Conservation (phyloP, 2,113 vertebrate species). For the Sceloporus undulatus region DNA sequence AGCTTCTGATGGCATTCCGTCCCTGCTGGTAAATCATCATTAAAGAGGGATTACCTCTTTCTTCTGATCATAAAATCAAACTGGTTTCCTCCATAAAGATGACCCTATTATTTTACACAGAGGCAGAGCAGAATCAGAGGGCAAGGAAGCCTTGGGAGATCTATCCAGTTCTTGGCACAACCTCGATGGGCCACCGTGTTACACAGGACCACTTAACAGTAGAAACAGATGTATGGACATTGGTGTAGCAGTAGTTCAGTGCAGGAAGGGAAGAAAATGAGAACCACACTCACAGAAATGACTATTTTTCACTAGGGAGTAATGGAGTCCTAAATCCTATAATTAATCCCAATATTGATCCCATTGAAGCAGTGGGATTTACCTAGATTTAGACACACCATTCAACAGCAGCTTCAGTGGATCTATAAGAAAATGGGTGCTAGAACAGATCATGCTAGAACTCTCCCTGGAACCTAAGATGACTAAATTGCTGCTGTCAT, state of each 20-base stretch:
- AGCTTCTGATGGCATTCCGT: slow-evolving; percentile 21
- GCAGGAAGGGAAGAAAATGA: neutral
- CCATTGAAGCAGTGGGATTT: no score
- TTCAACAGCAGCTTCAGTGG: no score
- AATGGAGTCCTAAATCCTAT: no score
- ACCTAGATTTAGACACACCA: no score
- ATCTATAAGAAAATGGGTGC: no score
- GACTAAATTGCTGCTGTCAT: no score
- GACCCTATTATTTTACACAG: slow-evolving; percentile 1
- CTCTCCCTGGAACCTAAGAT: no score
- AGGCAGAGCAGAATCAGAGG: neutral
- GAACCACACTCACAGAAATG: neutral
- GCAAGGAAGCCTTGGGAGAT: neutral
- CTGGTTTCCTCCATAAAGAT: slow-evolving; percentile 55
- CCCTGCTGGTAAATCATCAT: slow-evolving; percentile 35
- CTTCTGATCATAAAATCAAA: slow-evolving; percentile 40
- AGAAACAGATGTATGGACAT: neutral
- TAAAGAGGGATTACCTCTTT: slow-evolving; percentile 27
- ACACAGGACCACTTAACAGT: neutral
- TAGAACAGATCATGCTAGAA: no score
- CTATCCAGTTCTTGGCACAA: neutral
- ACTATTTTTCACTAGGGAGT: no score
- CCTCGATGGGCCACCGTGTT: neutral
- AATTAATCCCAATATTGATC: no score
- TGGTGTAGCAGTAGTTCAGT: neutral